phyloP scores from a whole-genome alignment of 1,140 invertebrate genomes.

The Teleogryllus occipitalis region DNA sequence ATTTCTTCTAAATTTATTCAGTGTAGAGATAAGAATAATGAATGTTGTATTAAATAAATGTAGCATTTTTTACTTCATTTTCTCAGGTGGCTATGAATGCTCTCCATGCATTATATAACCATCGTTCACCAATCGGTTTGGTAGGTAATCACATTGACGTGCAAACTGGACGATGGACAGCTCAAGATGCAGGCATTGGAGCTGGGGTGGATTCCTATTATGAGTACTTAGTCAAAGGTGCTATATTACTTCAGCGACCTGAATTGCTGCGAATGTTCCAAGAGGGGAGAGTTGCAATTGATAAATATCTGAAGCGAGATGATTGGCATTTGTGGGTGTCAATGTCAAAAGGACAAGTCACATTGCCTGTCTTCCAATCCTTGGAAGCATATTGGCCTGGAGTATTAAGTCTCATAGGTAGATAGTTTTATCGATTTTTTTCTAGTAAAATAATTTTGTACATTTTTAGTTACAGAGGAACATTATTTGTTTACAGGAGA shows the following conservation, averaged over 20 bases:
- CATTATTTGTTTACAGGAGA: constrained; percentile 55
- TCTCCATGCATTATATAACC: constrained; percentile 77
- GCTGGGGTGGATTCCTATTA: constrained; percentile 98
- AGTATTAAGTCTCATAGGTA: constrained; percentile 79
- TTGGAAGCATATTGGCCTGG: constrained; percentile 98
- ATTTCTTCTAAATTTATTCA: too few relatives aligned
- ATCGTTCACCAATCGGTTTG: constrained; percentile 79
- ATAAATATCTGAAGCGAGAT: constrained; percentile 81
- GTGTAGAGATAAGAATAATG: too few relatives aligned
- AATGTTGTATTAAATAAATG: background rate
- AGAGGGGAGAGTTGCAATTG: constrained; percentile 69
- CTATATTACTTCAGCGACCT: constrained; percentile 66
- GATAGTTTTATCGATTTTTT: background rate
- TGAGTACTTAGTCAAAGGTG: constrained; percentile 94
- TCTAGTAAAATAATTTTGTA: background rate
- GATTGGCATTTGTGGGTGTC: constrained; percentile 97
- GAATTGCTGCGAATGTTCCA: constrained; percentile 87
- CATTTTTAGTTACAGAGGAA: background rate
- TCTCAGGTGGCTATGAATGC: constrained; percentile 80
- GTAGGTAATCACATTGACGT: constrained; percentile 97
- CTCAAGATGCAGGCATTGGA: constrained; percentile 85
- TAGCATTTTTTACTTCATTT: background rate
- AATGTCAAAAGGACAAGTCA: constrained; percentile 91
- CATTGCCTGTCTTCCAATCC: constrained; percentile 94
- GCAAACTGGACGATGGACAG: constrained; percentile 90